Conservation (phyloP, 1,140 invertebrate species). For the Heliconius himera region DNA sequence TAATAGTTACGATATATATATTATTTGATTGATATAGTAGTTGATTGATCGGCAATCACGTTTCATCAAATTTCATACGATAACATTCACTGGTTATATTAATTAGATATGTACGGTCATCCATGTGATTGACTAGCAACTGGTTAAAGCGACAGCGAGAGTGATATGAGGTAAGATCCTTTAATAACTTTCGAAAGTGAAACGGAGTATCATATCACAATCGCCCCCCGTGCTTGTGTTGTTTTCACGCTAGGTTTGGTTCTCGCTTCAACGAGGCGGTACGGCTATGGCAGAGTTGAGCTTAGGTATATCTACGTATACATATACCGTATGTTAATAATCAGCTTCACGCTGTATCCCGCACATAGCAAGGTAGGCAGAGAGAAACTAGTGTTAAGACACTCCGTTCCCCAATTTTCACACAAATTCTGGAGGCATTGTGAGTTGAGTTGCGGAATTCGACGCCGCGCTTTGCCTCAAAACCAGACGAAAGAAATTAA, state of each 20-base stretch:
- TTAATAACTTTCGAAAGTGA: slow-evolving; percentile 56
- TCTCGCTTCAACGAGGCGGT: slow-evolving; percentile 40
- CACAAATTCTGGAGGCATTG: too few relatives aligned
- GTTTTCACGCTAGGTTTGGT: slow-evolving; percentile 47
- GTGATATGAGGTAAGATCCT: slow-evolving; percentile 45
- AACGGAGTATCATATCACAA: slow-evolving; percentile 42
- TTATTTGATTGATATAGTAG: too few relatives aligned
- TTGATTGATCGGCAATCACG: slow-evolving; percentile 17
- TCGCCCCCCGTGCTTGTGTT: slow-evolving; percentile 36
- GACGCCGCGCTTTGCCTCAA: too few relatives aligned
- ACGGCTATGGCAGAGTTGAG: slow-evolving; percentile 25
- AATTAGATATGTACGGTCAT: slow-evolving; percentile 34
- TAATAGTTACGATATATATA: neutral
- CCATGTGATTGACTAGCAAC: slow-evolving; percentile 47
- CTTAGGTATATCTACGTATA: neutral
- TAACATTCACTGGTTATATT: slow-evolving; percentile 29
- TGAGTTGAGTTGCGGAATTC: too few relatives aligned
- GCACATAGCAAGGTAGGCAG: too few relatives aligned
- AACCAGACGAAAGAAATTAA: too few relatives aligned
- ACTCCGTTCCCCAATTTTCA: too few relatives aligned
- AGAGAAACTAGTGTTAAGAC: too few relatives aligned
- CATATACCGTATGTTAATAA: neutral
- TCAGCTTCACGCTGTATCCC: too few relatives aligned
- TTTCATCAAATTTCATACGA: slow-evolving; percentile 30
- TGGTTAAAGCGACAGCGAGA: slow-evolving; percentile 48